phyloP scores from a whole-genome alignment of 1,140 invertebrate species.

The Drosophila malerkotliana region DNA sequence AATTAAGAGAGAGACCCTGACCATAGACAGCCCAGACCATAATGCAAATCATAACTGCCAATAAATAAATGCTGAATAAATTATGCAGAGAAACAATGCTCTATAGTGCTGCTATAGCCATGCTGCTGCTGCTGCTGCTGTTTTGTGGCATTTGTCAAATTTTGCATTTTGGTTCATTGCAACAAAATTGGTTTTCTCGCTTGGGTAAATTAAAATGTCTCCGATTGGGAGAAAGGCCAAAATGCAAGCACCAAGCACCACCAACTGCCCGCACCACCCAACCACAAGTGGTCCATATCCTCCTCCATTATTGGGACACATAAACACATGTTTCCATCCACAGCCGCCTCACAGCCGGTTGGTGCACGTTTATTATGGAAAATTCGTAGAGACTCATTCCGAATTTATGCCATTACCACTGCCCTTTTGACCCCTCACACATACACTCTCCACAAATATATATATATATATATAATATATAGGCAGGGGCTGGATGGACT shows the following conservation, averaged over 20 bases:
- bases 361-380: constrained; percentile 30
- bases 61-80: constrained; percentile 80
- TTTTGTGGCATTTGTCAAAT: constrained; percentile 67
- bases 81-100: constrained; percentile 53
- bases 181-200: constrained; percentile 76
- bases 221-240: constrained; percentile 64
- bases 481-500: background rate
- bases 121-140: background rate
- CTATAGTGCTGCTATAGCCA: background rate
- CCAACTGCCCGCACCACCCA: constrained; percentile 21
- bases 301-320: constrained; percentile 33
- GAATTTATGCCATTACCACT: constrained; percentile 46
- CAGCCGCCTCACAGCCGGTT: constrained; percentile 9
- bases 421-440: constrained; percentile 18
- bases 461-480: constrained; percentile 7
- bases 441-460: background rate
- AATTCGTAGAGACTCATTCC: constrained; percentile 38
- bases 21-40: constrained; percentile 21
- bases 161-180: constrained; percentile 63
- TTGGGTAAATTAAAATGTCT: constrained; percentile 81
- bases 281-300: constrained; percentile 30
- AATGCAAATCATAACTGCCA: constrained; percentile 75
- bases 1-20: constrained; percentile 55
- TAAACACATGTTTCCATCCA: constrained; percentile 60
- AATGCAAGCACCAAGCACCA: constrained; percentile 45